Evolutionary conservation across 64 coral and sea anemone species (phyloP), one percentile per base, ranked within the genome.

Genomic region (Acropora tenuis): DNA sequence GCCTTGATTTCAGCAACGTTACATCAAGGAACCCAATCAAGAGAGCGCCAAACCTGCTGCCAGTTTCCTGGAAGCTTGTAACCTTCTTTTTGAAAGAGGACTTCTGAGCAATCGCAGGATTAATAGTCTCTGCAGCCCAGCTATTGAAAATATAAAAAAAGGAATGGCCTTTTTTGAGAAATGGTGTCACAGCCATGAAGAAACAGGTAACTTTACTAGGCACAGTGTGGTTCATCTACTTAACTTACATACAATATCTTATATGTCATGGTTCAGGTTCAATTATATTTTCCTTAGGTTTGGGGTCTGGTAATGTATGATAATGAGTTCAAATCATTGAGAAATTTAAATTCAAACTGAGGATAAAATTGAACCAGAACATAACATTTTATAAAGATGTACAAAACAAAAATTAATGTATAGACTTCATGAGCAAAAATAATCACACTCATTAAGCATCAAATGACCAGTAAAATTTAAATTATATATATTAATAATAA

Each of bases 1-100:
- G n/a, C n/a, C n/a, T n/a, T n/a, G n/a, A n/a, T n/a, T n/a, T n/a
- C n/a, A n/a, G n/a, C n/a, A n/a, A n/a, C n/a, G n/a, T n/a, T n/a
- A n/a, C n/a, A n/a, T n/a, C n/a, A n/a, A n/a, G n/a, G n/a, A n/a
- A n/a, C n/a, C n/a, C n/a, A n/a, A n/a, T n/a, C n/a, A n/a, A n/a
- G n/a, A n/a, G n/a, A n/a, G n/a, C n/a, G n/a, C n/a, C n/a, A n/a
- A n/a, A n/a, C n/a, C 8, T 43, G 73, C 40, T 13, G 73, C 73
- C 47, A 74, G 40, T 18, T 88, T 55, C 41, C 73, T 88, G 1
- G 72, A 88, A 41, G 86, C 52, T 42, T 89, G 73, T 74, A 77
- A 89, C 15, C 87, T 89, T 8, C 76, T 78, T 65, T 89, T 89
- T 78, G 87, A 89, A 43, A 89, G 63, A 12, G 87, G 87, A 15